phyloP scores from a whole-genome alignment of 1,140 invertebrate genomes.

The Sycophila sp. region DNA sequence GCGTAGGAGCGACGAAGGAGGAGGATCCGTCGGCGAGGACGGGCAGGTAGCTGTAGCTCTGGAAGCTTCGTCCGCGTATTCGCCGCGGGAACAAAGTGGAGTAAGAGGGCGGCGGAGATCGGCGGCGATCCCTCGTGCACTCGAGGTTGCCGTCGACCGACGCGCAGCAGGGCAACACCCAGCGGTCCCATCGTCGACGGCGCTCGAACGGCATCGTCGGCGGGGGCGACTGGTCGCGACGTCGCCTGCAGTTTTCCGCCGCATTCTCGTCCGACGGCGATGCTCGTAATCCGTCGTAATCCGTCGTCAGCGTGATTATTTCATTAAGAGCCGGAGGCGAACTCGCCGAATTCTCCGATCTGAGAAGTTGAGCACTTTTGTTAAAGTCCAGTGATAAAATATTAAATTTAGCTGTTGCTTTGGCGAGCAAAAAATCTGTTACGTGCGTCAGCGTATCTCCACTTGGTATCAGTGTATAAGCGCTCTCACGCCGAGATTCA shows the following conservation, averaged over 20 bases:
- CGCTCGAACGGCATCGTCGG: conserved; percentile 2
- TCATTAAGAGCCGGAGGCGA: conserved; percentile 7
- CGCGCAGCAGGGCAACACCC: too few relatives aligned
- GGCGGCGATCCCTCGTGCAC: neutral
- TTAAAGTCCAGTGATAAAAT: neutral
- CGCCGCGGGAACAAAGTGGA: neutral
- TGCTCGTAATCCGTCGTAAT: conserved; percentile 21
- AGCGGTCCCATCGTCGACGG: neutral
- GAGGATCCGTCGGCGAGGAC: conserved; percentile 28
- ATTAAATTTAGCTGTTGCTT: neutral
- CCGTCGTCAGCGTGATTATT: conserved; percentile 33
- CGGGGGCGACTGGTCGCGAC: neutral
- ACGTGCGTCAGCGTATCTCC: too few relatives aligned
- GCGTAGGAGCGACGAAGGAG: conserved; percentile 35
- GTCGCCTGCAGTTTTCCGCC: neutral
- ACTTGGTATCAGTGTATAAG: neutral
- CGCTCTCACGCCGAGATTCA: conserved; percentile 12
- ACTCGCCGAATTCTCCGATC: neutral
- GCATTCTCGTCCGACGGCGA: neutral
- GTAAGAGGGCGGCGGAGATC: neutral
- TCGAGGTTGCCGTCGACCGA: neutral
- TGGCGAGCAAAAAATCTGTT: too few relatives aligned
- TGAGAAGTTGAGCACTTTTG: too few relatives aligned
- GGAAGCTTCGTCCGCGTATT: neutral
- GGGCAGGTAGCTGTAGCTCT: neutral